These are phyloP conservation scores for Silurus meridionalis DNA, from an alignment of 2,113 vertebrate genomes.

Conservation along the genomic window DNA sequence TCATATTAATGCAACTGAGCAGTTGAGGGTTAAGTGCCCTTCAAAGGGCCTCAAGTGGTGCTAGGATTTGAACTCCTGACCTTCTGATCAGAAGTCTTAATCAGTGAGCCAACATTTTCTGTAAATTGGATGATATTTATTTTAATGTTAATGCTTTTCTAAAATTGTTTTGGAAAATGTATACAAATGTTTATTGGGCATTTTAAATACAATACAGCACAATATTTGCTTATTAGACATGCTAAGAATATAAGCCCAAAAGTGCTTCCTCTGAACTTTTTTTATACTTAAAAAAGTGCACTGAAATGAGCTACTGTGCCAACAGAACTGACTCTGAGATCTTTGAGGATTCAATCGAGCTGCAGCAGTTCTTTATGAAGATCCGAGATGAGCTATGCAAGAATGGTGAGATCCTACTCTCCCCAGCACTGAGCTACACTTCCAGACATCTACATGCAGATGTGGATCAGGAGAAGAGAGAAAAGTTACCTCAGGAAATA, in stretches of 20 bases:
- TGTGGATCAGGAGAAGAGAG: conserved; percentile 95
- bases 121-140: background rate
- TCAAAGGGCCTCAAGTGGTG: no score
- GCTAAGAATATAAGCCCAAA: background rate
- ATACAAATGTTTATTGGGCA: background rate
- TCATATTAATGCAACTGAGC: no score
- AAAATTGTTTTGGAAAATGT: background rate
- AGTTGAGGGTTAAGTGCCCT: no score
- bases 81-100: no score
- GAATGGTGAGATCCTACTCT: conserved; percentile 94
- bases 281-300: background rate
- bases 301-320: background rate
- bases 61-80: no score
- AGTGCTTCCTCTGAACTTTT: background rate
- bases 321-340: conserved; percentile 95
- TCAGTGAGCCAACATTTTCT: no score
- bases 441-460: conserved; percentile 91
- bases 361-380: conserved; percentile 97
- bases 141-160: background rate
- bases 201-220: background rate
- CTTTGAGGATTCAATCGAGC: conserved; percentile 94
- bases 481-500: conserved; percentile 94
- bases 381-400: conserved; percentile 98
- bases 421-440: conserved; percentile 90
- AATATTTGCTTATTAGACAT: background rate